Evolutionary conservation across 2,113 vertebrate species (phyloP), one percentile per base, ranked within the genome.

Genomic region (Misgurnus anguillicaudatus): DNA sequence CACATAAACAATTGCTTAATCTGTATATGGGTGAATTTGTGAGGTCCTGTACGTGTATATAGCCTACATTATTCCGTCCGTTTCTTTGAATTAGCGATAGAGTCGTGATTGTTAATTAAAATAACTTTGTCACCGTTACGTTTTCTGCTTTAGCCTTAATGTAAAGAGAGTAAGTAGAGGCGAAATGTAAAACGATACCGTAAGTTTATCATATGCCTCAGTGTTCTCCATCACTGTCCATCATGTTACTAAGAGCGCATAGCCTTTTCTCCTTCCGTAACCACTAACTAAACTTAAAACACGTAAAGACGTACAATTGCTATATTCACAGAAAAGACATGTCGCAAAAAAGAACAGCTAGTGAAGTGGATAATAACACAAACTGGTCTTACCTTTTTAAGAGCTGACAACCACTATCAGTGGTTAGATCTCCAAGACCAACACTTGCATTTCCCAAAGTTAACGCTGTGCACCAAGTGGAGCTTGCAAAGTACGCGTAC

Each of bases 361-460:
- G 61, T 84, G 85, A 85, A 90, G 88, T 86, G 84, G 86, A 87
- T 86, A 80, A 82, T 87, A 85, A 84, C 36, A 72, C 64, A 81
- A 73, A 73, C 87, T 85, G 83, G 85, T 91, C 96, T 98, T 98
- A 98, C 97, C 96, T 94, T 90, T 93, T 93, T 72, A 92, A 93
- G 93, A 91, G 95, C 94, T 94, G 93, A 93, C 92, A 92, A 94
- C 94, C 95, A 95, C 94, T 80, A 92, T 88, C 92, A 92, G 94
- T 95, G 96, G 94, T 94, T 95, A 97, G 94, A 97, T 94, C 94
- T 94, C 92, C 92, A 93, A 91, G 93, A 94, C 92, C 93, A 94
- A 95, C 92, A 94, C 94, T 95, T 92, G 95, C 95, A 97, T 96
- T 93, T 95, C 95, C 95, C 94, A 97, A 98, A 99, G 95, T 98